phyloP scores from a whole-genome alignment of 2,113 vertebrate genomes.

The Todiramphus saurophagus region DNA sequence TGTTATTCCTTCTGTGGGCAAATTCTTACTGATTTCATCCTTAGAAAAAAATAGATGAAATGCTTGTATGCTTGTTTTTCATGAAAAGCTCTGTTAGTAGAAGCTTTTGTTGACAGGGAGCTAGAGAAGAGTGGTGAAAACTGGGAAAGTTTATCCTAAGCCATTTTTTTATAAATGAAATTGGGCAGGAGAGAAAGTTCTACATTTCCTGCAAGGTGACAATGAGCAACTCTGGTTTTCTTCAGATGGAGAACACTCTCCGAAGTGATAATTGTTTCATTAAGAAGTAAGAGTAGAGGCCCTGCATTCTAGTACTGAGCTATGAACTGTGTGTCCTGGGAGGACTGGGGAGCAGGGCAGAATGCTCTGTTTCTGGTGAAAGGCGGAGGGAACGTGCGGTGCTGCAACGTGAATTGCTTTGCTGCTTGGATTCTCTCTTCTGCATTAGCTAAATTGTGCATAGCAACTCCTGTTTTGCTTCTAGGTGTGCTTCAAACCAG shows the following conservation, averaged over 20 bases:
- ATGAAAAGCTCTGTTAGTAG: neutral
- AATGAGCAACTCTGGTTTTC: neutral
- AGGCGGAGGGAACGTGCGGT: neutral
- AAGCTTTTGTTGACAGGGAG: neutral
- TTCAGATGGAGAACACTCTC: neutral
- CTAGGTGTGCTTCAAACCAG: neutral
- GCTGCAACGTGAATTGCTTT: neutral
- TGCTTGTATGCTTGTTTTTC: neutral
- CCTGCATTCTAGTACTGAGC: neutral
- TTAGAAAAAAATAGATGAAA: neutral
- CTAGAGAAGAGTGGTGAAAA: neutral
- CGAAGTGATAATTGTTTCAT: neutral
- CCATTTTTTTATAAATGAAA: neutral
- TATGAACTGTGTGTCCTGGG: neutral
- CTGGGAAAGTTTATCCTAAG: neutral
- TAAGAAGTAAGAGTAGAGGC: neutral
- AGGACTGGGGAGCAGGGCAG: neutral
- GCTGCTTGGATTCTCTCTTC: neutral
- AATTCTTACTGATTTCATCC: neutral
- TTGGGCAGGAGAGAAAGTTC: neutral
- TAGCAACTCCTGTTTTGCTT: neutral
- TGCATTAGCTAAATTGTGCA: neutral
- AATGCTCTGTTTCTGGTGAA: neutral
- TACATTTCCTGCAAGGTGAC: neutral
- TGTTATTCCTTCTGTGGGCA: neutral